A percentile compares a stretch with the other conserved stretches of the same genome.
These are phyloP conservation scores for Calliscelio sp. DNA, from an alignment of 2,888 invertebrate species.

Conservation along the genomic window DNA sequence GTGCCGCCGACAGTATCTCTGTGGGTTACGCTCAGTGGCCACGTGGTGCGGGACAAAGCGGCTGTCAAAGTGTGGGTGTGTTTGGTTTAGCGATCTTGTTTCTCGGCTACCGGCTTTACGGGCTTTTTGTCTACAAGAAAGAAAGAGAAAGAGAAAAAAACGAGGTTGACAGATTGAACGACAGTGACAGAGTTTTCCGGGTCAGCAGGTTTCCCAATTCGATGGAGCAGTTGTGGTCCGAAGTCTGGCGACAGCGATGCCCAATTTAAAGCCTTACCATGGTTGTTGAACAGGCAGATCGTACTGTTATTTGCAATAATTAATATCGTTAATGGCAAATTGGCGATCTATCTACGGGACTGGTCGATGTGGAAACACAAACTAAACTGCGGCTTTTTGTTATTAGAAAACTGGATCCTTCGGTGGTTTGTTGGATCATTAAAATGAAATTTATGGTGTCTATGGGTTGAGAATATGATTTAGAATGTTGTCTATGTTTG, in stretches of 20 bases:
- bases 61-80: conserved; percentile 52
- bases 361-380: conserved; percentile 63
- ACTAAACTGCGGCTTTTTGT: conserved; percentile 45
- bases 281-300: conserved; percentile 74
- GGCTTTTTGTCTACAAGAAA: conserved; percentile 72
- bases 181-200: too few species aligned
- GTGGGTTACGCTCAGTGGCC: conserved; percentile 61
- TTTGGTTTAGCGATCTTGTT: conserved; percentile 43
- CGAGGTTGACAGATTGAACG: conserved; percentile 17
- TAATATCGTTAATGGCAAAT: conserved; percentile 60
- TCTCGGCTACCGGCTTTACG: conserved; percentile 51
- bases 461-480: too few species aligned
- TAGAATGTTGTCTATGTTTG: too few species aligned
- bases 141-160: conserved; percentile 49
- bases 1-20: conserved; percentile 44
- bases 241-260: conserved; percentile 51
- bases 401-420: too few species aligned
- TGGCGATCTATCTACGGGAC: conserved; percentile 41
- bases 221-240: neutral
- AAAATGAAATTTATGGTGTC: too few species aligned
- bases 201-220: conserved; percentile 50
- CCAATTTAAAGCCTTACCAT: conserved; percentile 61
- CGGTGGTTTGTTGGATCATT: too few species aligned
- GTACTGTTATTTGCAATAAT: conserved; percentile 78
- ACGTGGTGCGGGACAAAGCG: conserved; percentile 34